Evolutionary conservation across 2,797 vertebrate genomes (phyloP), one percentile per base, ranked within the genome.

Genomic region (Enteromius mattozi): DNA sequence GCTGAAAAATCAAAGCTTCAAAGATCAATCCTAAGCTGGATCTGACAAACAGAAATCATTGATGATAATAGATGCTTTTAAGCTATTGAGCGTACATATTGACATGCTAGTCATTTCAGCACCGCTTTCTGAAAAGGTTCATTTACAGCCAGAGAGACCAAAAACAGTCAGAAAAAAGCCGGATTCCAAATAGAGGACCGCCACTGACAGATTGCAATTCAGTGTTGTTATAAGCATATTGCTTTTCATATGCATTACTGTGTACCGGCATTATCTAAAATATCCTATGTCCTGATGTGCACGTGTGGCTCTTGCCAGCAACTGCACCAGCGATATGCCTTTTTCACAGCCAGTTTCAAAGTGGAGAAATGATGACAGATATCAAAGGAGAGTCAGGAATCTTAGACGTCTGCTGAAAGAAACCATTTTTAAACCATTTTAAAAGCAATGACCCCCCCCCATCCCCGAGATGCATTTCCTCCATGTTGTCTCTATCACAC

Each of bases 11-110:
- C 81, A 63, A 65, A 69, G 72, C 30, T 74, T 87, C 79, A 72
- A 82, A 72, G 59, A 85, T 87, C 65, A 47, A 72, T 86, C 78
- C 82, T 80, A 21, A 78, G 81, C 78, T 85, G 72, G n/a, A 75
- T 86, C 71, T 70, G 71, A 87, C 86, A 78, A 84, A 85, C 61
- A 87, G 77, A 85, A 88, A 88, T 89, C 86, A 71, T 87, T 89
- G 81, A 80, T 82, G 69, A 76, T 88, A 89, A 89, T 85, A 86
- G 85, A 82, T 71, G 71, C 75, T 85, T 80, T 83, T 51, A 80
- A 61, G 30, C 77, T 88, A 89, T 88, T 69, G 85, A 88, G 82
- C 37, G 27, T 75, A 35, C 83, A 42, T 82, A 85, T 85, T 70
- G 86, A 87, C 83, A 74, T 81, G 77, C 77, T 82, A 51, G 82